phyloP scores from a whole-genome alignment of 2,888 invertebrate species.

The Rhogogaster chlorosoma region DNA sequence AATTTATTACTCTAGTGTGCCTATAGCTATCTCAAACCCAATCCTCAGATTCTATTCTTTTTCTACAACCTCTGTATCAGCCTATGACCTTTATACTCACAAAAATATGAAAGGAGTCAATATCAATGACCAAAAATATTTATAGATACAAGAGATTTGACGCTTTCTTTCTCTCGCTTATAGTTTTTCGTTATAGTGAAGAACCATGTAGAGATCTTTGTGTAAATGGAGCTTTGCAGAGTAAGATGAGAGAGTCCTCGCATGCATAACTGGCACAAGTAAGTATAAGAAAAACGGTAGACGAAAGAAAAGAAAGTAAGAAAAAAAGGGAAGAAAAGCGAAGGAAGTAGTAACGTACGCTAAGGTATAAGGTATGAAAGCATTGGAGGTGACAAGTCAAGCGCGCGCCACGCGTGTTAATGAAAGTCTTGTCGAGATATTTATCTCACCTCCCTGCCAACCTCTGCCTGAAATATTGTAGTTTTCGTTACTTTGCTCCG shows the following conservation, averaged over 20 bases:
- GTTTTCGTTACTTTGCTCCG: constrained; percentile 11
- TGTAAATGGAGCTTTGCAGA: not conserved
- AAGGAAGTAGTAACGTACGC: not conserved
- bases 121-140: not conserved
- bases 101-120: not conserved
- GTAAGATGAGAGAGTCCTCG: not conserved
- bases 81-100: not conserved
- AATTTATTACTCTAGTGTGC: too few relatives aligned
- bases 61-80: not conserved
- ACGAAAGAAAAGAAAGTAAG: not conserved
- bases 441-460: constrained; percentile 28
- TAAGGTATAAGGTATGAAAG: not conserved
- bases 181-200: not conserved
- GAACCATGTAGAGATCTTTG: not conserved
- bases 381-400: constrained; percentile 34
- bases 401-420: constrained; percentile 43
- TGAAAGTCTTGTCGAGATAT: constrained; percentile 42
- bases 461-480: constrained; percentile 1
- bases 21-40: too few relatives aligned
- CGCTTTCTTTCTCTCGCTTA: not conserved
- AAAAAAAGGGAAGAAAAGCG: not conserved
- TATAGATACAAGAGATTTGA: not conserved
- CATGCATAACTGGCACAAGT: not conserved
- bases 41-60: too few relatives aligned
- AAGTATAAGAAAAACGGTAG: not conserved